Conservation (phyloP, 2,888 invertebrate genomes). For the Lathronympha strigana region DNA sequence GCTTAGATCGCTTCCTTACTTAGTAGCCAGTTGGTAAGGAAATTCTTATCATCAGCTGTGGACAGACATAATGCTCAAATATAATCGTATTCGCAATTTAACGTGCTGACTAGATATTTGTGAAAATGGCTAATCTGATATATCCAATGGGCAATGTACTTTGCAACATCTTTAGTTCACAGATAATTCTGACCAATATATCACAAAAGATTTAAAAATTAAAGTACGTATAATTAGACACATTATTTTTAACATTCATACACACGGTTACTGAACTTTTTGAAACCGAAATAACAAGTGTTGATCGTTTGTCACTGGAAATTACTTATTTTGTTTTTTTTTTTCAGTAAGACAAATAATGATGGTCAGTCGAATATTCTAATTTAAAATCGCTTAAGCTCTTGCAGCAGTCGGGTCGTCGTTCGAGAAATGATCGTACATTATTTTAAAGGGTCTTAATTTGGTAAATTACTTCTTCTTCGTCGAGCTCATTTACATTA, state of each 20-base stretch:
- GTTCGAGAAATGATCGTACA: slow-evolving; percentile 62
- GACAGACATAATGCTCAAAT: no score
- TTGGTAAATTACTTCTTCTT: slow-evolving; percentile 38
- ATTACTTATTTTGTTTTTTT: slow-evolving; percentile 55
- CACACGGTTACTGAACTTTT: slow-evolving; percentile 48
- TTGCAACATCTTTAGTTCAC: background rate
- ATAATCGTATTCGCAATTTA: no score
- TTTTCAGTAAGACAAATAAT: slow-evolving; percentile 61
- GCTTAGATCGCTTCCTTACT: slow-evolving; percentile 33
- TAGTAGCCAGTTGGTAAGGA: slow-evolving; percentile 12
- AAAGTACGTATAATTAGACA: background rate
- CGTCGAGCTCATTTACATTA: slow-evolving; percentile 31
- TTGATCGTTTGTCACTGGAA: slow-evolving; percentile 58
- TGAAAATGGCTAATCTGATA: no score
- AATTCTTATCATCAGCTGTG: no score
- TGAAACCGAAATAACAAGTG: slow-evolving; percentile 48
- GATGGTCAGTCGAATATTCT: slow-evolving; percentile 68
- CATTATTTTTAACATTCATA: slow-evolving; percentile 19
- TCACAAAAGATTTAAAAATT: background rate
- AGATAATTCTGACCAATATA: background rate
- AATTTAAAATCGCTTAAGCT: slow-evolving; percentile 69
- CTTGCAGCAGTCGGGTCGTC: slow-evolving; percentile 67
- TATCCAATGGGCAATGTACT: no score
- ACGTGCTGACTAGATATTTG: no score
- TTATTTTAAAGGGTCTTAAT: slow-evolving; percentile 39